Base-by-base conservation (phyloP, 2,797 vertebrate genomes). In the Sebastes jordani region DNA sequence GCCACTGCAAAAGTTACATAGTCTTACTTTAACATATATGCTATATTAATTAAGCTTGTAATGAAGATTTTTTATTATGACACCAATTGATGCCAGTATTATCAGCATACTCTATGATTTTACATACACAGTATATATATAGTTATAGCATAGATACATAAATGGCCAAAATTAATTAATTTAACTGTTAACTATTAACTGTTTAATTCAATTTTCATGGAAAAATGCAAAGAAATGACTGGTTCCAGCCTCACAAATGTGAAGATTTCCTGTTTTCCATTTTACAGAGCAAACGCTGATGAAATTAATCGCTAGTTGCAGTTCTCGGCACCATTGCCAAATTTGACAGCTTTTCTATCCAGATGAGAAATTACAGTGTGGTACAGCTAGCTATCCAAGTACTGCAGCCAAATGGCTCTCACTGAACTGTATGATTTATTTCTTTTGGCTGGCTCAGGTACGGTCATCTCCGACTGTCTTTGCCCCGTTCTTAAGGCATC, bases 11-110 rank as follows among this genome's bases (percentile, higher is more conserved):
- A 46, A 46, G 14, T 46, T 18, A 46, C 1, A 46, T 18, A 7
- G 38, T 18, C 14, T 46, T 16, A 46, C 38, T 46, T 46, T 46
- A 46, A 46, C 6, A 46, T 0, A 0, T 18, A 46, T 0, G 16
- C 14, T 46, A 2, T 46, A 46, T 1, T 46, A 18, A 46, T 46
- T 46, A 46, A 46, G 6, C 46, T 49, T 49, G 20, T 49, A 49
- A 49, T 49, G 0, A 49, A 49, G 16, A 20, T 1, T 49, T 49
- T 49, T 49, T 49, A 0, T 49, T 8, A 18, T 49, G 46, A 20
- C 46, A 49, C 18, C 46, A 49, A 8, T 49, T 49, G 46, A 49
- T 49, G 46, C 18, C 46, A 49, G 46, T 49, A 49, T 20, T 49
- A 49, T 49, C 42, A 46, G 14, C 42, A 3, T 46, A 46, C 42